These are phyloP conservation scores for Dyspetes luteomarginatus DNA, from an alignment of 2,888 invertebrate species.

Conservation along the genomic window DNA sequence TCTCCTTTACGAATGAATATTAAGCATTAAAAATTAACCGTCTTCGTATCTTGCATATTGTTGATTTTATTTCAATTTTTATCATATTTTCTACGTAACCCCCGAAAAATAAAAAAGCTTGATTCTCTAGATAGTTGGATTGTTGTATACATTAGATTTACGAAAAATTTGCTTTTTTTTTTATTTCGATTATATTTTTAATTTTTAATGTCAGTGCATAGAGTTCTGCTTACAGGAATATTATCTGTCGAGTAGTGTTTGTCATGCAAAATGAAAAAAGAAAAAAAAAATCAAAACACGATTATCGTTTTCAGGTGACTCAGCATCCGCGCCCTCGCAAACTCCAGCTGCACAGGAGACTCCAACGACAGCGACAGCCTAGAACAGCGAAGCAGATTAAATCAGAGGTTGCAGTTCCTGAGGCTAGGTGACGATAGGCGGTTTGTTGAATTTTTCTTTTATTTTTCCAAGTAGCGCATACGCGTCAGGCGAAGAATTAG, in stretches of 20 bases:
- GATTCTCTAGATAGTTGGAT: too few relatives aligned
- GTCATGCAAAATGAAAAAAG: neutral
- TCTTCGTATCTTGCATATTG: too few relatives aligned
- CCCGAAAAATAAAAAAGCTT: too few relatives aligned
- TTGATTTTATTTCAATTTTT: too few relatives aligned
- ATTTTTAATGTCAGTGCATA: too few relatives aligned
- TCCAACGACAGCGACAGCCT: conserved; percentile 76
- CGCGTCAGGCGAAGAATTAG: conserved; percentile 63
- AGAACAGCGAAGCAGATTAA: conserved; percentile 63
- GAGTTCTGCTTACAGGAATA: too few relatives aligned
- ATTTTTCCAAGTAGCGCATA: conserved; percentile 68
- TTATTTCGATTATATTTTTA: too few relatives aligned
- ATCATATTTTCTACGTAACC: too few relatives aligned
- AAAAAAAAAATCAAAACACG: neutral
- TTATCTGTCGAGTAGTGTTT: neutral
- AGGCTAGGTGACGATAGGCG: conserved; percentile 79
- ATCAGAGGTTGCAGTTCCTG: conserved; percentile 82
- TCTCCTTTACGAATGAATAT: too few relatives aligned
- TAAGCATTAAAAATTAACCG: too few relatives aligned
- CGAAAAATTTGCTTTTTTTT: too few relatives aligned
- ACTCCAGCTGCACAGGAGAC: conserved; percentile 80
- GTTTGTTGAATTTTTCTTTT: conserved; percentile 72
- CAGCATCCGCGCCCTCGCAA: conserved; percentile 81
- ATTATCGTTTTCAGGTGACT: conserved; percentile 76
- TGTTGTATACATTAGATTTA: neutral